These are phyloP conservation scores for Monoplex corrugatus DNA, from an alignment of 2,888 invertebrate species.

Conservation along the genomic window DNA sequence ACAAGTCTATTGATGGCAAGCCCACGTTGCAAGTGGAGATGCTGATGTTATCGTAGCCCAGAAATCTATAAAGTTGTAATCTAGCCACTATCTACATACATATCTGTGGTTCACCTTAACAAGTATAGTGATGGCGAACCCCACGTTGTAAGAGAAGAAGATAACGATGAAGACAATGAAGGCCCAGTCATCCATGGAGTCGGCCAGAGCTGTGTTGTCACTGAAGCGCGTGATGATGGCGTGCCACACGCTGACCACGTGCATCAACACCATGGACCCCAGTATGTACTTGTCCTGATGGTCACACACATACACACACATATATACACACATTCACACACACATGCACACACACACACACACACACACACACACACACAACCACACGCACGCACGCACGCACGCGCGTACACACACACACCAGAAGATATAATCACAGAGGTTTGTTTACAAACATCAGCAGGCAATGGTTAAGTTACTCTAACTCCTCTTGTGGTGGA, in stretches of 20 bases:
- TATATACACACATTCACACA: not conserved
- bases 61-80: too few relatives aligned
- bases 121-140: slow-evolving; percentile 37
- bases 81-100: too few relatives aligned
- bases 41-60: too few relatives aligned
- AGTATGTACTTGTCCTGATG: slow-evolving; percentile 64
- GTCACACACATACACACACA: slow-evolving; percentile 72
- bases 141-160: slow-evolving; percentile 52
- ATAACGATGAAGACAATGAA: slow-evolving; percentile 56
- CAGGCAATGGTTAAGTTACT: too few relatives aligned
- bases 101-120: slow-evolving; percentile 28
- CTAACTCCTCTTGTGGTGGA: too few relatives aligned
- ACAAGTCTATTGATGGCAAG: too few relatives aligned
- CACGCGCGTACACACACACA: not conserved
- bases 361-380: not conserved
- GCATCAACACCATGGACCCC: slow-evolving; percentile 60
- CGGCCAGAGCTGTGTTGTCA: not conserved
- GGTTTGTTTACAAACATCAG: too few relatives aligned
- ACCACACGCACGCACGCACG: not conserved
- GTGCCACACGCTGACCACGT: slow-evolving; percentile 64
- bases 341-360: not conserved
- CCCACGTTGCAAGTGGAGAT: too few relatives aligned
- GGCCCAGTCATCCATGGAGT: slow-evolving; percentile 49
- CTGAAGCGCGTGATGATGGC: slow-evolving; percentile 52
- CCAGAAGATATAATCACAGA: not conserved